Conservation (phyloP, 2,888 invertebrate species). For the Megaustenia siamemsis region DNA sequence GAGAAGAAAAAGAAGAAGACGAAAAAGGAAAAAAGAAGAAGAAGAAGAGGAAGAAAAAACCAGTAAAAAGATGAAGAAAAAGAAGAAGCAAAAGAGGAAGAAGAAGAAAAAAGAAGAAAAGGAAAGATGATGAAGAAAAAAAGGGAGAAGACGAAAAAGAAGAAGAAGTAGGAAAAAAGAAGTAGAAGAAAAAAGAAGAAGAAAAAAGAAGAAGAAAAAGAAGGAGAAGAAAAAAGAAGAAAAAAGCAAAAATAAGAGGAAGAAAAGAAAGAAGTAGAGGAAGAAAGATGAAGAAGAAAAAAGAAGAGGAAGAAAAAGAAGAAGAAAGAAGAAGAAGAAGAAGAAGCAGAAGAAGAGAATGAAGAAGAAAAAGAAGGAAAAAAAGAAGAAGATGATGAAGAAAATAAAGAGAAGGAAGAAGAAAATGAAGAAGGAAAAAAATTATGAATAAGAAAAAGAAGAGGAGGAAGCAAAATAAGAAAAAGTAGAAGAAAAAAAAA, state of each 20-base stretch:
- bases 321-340: neutral
- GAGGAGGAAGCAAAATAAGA: neutral
- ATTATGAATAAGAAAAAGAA: neutral
- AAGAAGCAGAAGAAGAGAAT: neutral
- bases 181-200: neutral
- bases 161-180: slow-evolving; percentile 6
- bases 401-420: neutral
- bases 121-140: neutral
- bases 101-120: neutral
- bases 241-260: neutral
- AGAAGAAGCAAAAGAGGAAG: neutral
- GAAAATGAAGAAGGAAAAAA: no score
- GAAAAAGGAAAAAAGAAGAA: slow-evolving; percentile 3
- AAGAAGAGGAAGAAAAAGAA: neutral
- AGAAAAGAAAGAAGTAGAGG: neutral
- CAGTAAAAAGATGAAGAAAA: neutral
- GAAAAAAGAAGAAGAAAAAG: neutral
- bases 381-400: slow-evolving; percentile 1
- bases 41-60: neutral
- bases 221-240: neutral
- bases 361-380: neutral
- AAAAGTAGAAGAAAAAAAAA: neutral
- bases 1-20: slow-evolving; percentile 1
- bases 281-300: neutral
- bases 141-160: neutral